These are phyloP conservation scores for Aphelenchoides fujianensis DNA, from an alignment of 1,140 invertebrate species.

Conservation along the genomic window DNA sequence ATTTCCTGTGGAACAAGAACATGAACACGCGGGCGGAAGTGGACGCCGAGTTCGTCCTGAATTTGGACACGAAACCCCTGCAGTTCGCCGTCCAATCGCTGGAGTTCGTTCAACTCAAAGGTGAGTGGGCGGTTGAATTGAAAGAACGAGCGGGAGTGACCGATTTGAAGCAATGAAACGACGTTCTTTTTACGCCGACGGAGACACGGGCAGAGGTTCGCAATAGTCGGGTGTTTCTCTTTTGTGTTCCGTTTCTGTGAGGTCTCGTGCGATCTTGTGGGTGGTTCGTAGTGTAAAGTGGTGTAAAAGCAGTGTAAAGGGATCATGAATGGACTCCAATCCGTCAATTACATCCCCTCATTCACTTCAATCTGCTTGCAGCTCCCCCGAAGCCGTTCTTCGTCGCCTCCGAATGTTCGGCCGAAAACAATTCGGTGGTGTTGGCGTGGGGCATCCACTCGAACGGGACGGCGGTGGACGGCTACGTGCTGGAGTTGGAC, in stretches of 20 bases:
- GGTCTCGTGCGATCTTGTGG: conserved; percentile 5
- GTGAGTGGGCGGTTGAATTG: conserved; percentile 75
- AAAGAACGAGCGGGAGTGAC: too few species aligned
- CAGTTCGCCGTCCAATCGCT: conserved; percentile 83
- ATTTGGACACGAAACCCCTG: conserved; percentile 82
- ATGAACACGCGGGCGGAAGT: conserved; percentile 70
- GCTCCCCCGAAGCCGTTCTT: conserved; percentile 85
- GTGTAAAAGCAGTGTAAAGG: too few species aligned
- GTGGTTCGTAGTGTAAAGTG: conserved; percentile 10
- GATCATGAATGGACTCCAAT: too few species aligned
- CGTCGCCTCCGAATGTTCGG: conserved; percentile 89
- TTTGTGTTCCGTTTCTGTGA: conserved; percentile 5
- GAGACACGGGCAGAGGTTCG: conserved; percentile 15
- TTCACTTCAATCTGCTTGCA: too few species aligned
- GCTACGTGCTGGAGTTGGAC: conserved; percentile 89
- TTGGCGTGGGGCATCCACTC: conserved; percentile 77
- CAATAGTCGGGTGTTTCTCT: background rate
- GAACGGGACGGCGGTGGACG: conserved; percentile 80
- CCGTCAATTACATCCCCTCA: too few species aligned
- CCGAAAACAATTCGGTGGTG: conserved; percentile 95
- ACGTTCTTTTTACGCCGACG: background rate
- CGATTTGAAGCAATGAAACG: conserved; percentile 8
- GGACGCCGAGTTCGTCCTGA: conserved; percentile 80
- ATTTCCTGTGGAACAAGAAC: conserved; percentile 78
- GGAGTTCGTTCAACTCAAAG: conserved; percentile 95